Evolutionary conservation across 2,797 vertebrate species (phyloP).

Genomic region (Poeciliopsis presidionis): DNA sequence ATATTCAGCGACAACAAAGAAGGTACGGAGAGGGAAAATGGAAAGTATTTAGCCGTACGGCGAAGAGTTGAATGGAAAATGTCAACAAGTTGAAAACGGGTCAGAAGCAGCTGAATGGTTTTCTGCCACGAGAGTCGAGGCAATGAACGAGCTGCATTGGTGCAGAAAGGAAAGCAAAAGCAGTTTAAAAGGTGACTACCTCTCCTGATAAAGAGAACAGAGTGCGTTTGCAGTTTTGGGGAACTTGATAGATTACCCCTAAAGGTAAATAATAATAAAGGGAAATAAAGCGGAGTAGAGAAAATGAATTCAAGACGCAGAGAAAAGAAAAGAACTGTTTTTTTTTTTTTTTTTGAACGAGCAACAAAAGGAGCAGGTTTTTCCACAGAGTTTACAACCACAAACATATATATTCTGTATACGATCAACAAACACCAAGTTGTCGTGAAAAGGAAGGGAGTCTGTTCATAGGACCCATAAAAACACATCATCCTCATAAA

Average conservation of each 20-base stretch:
- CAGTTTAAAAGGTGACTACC: not conserved
- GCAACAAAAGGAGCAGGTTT: not conserved
- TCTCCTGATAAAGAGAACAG: not conserved
- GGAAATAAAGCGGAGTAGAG: constrained; percentile 11
- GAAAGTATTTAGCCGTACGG: constrained; percentile 35
- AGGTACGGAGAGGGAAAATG: constrained; percentile 46
- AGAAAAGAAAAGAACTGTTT: constrained; percentile 6
- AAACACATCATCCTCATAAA: not conserved
- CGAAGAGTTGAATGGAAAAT: constrained; percentile 16
- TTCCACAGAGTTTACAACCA: not conserved
- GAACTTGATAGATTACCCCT: constrained; percentile 20
- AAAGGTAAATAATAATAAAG: constrained; percentile 22
- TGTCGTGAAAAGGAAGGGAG: not conserved
- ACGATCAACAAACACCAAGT: not conserved
- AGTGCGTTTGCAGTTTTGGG: not conserved
- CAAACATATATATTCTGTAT: not conserved
- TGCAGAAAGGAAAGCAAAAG: not conserved
- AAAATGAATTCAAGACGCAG: constrained; percentile 18
- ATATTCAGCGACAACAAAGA: constrained; percentile 49
- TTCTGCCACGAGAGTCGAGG: not conserved
- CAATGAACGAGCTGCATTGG: not conserved
- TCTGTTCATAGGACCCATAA: not conserved
- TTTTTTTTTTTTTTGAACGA: constrained; percentile 18
- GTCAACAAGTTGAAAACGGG: not conserved
- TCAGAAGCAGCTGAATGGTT: not conserved